Evolutionary conservation across 2,888 invertebrate genomes (phyloP).

Genomic region (Sicus ferrugineus): DNA sequence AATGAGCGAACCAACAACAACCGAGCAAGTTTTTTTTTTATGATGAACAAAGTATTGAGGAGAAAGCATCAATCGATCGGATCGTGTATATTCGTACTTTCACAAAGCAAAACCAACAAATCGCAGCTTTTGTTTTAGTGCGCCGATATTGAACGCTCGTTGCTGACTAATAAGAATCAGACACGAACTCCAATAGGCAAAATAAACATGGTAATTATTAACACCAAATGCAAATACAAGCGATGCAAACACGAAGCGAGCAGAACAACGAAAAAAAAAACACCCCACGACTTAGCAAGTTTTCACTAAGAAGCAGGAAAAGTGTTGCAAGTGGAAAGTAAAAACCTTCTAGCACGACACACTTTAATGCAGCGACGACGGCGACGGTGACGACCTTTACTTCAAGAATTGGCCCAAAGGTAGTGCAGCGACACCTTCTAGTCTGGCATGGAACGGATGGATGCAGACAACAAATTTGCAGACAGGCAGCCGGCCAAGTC

Average conservation of each 20-base stretch:
- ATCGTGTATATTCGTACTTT: slow-evolving; percentile 19
- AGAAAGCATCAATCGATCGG: slow-evolving; percentile 19
- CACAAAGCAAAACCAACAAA: slow-evolving; percentile 24
- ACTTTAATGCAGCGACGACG: not conserved
- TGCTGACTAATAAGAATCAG: slow-evolving; percentile 7
- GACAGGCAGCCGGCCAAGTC: no score
- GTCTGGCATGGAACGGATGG: no score
- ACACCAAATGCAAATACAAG: no score
- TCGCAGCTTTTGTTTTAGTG: not conserved
- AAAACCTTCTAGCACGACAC: slow-evolving; percentile 13
- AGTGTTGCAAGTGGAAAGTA: not conserved
- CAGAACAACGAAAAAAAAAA: not conserved
- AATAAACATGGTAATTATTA: no score
- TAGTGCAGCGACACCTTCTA: not conserved
- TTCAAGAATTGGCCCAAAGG: not conserved
- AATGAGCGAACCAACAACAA: slow-evolving; percentile 3
- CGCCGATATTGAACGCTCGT: not conserved
- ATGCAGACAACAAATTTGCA: no score
- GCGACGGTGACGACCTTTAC: no score
- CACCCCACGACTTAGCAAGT: not conserved
- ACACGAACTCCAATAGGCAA: not conserved
- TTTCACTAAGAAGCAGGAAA: not conserved
- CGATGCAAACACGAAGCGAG: no score
- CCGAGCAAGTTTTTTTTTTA: no score
- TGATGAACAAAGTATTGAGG: slow-evolving; percentile 7